Evolutionary conservation across 2,888 invertebrate genomes (phyloP), one percentile per base, ranked within the genome.

Genomic region (Lasioglossum zephyrum): DNA sequence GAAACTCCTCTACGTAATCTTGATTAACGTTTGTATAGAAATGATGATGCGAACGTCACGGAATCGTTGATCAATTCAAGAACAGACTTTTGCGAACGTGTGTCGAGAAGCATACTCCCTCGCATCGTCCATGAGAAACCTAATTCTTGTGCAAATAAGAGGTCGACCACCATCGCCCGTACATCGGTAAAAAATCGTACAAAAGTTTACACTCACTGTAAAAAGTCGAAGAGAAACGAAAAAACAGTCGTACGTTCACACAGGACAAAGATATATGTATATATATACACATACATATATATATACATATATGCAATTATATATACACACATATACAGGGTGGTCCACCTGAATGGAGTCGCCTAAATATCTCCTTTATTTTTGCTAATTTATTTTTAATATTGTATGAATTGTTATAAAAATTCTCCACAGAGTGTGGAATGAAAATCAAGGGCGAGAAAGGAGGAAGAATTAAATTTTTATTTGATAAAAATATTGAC

Each of bases 161-260:
- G 79, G 31, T 57, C 6, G 66, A 57, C 79, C 18, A 47, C 26
- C 53, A 44, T 66, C 44, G n/a, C 11, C 31, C 31, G 49, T 72
- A 44, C 60, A 11, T 39, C 69, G 26, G n/a, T 81, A 76, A 83
- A 76, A 82, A 75, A 73, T 79, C 44, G 70, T 84, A 77, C 69
- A 84, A 79, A 76, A 83, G 22, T 49, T 44, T 13, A 63, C 63
- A 36, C 31, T 26, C 49, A 36, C 16, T 57, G 31, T 41, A 31
- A 36, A 69, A 57, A 22, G 63, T 76, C 41, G 41, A 73, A 39
- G 49, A 18, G 63, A 63, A 77, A 53, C 36, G 26, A 53, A 60
- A 39, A 39, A 18, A 57, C 31, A 57, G 57, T n/a, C 39, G 77
- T 8, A 36, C 16, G 36, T 18, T 63, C 31, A 57, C 60, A 60